phyloP scores from a whole-genome alignment of 2,113 vertebrate species.

The Passer montanus region DNA sequence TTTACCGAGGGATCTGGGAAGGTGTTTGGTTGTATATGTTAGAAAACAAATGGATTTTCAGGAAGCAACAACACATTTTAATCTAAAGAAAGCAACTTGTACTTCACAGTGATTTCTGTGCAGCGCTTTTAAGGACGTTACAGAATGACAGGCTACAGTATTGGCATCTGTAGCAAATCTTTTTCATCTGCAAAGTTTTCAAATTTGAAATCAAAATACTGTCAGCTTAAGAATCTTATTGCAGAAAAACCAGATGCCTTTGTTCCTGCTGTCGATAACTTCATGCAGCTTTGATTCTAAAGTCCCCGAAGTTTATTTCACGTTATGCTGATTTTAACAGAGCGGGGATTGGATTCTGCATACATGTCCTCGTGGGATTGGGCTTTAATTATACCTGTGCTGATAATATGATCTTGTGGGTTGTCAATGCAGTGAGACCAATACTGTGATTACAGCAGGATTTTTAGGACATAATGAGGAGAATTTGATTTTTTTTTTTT shows the following conservation, averaged over 20 bases:
- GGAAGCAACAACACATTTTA: neutral
- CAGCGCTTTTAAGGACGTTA: neutral
- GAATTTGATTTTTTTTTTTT: neutral
- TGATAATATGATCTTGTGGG: neutral
- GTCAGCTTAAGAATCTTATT: neutral
- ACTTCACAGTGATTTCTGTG: neutral
- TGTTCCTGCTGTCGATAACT: neutral
- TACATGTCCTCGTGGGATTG: neutral
- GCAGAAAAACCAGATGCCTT: neutral
- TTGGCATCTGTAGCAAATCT: neutral
- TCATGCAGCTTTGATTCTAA: neutral
- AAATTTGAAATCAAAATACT: slow-evolving; percentile 4
- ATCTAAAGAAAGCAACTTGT: neutral
- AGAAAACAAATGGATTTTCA: neutral
- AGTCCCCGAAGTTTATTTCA: neutral
- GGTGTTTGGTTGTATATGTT: neutral
- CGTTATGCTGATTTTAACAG: neutral
- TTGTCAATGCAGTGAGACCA: slow-evolving; percentile 3
- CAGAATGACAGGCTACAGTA: neutral
- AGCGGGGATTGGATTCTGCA: neutral
- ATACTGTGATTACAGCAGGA: neutral
- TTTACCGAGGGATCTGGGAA: neutral
- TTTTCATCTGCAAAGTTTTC: neutral
- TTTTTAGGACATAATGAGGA: neutral
- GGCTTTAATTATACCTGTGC: slow-evolving; percentile 8